Percentiles rank a stretch among this genome's conserved stretches.
Conservation (phyloP, 2,888 invertebrate species). For the Myopa tessellatipennis region DNA sequence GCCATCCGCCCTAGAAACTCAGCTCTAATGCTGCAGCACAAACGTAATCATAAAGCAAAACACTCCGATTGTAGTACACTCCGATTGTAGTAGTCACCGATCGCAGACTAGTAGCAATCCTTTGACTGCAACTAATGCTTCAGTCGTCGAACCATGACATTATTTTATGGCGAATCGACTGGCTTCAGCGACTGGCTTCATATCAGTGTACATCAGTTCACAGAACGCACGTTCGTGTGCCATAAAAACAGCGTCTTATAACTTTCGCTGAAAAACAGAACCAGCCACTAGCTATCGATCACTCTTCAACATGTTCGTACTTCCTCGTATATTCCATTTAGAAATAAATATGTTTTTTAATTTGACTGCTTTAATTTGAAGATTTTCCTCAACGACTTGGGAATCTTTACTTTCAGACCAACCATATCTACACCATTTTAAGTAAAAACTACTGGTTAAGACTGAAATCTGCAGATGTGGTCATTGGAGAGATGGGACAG, state of each 20-base stretch:
- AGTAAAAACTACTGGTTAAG: constrained; percentile 3
- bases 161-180: neutral
- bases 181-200: no score
- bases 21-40: no score
- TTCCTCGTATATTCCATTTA: neutral
- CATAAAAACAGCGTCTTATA: neutral
- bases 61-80: no score
- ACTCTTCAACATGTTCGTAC: neutral
- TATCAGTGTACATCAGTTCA: no score
- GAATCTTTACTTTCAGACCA: constrained; percentile 7
- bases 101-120: no score
- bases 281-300: neutral
- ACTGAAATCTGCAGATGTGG: constrained; percentile 4
- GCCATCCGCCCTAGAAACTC: no score
- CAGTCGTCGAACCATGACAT: no score
- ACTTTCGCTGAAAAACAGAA: constrained; percentile 11
- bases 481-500: no score
- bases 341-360: neutral
- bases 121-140: no score
- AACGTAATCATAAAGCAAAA: no score
- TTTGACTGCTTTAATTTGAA: neutral
- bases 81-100: no score
- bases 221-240: no score
- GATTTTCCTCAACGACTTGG: neutral
- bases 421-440: neutral